phyloP scores from a whole-genome alignment of 2,113 vertebrate species.

The Ancistrus triradiatus region DNA sequence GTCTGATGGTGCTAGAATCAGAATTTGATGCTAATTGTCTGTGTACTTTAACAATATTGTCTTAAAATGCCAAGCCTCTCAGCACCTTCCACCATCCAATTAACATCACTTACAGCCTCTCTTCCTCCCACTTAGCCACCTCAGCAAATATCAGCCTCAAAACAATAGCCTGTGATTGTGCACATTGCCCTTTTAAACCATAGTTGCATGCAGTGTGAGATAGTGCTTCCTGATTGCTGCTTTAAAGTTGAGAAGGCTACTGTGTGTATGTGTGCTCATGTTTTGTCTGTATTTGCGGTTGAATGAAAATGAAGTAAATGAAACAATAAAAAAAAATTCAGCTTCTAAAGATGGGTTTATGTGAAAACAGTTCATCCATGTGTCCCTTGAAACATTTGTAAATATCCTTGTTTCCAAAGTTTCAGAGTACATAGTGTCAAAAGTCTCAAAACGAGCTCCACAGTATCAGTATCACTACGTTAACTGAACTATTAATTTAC shows the following conservation, averaged over 20 bases:
- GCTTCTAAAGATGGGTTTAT: no score
- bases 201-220: conserved; percentile 12
- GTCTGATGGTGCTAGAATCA: conserved; percentile 22
- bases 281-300: conserved; percentile 14
- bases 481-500: no score
- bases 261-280: not conserved
- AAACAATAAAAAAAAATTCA: not conserved
- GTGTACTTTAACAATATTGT: conserved; percentile 43
- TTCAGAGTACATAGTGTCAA: no score
- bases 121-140: conserved; percentile 26
- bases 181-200: conserved; percentile 32
- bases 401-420: not conserved
- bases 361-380: no score
- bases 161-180: conserved; percentile 28
- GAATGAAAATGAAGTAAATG: not conserved
- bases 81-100: conserved; percentile 38
- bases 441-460: no score
- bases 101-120: conserved; percentile 33
- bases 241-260: conserved; percentile 25
- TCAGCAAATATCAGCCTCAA: conserved; percentile 37
- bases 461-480: no score
- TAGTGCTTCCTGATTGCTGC: conserved; percentile 13
- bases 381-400: not conserved
- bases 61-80: conserved; percentile 47
- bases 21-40: conserved; percentile 30